Percentiles rank a stretch among this genome's conserved stretches.
phyloP scores from a whole-genome alignment of 2,113 vertebrate genomes.

The Nothocercus julius region DNA sequence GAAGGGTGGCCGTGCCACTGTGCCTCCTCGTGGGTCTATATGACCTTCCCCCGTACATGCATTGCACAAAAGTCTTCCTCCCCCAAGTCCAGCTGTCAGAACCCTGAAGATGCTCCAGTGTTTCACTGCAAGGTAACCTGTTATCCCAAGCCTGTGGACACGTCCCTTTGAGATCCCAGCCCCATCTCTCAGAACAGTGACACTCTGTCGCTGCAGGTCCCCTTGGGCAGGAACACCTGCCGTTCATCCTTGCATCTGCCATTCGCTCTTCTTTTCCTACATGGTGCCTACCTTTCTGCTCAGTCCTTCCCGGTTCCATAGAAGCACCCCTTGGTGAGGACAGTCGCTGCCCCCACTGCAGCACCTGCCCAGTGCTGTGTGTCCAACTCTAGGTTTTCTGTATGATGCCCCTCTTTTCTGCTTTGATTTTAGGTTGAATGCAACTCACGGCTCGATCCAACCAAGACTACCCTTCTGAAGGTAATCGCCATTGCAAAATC shows the following conservation, averaged over 20 bases:
- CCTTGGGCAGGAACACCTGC: not conserved
- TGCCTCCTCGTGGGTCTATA: not conserved
- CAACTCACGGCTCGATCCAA: conserved; percentile 94
- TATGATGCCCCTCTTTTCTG: not conserved
- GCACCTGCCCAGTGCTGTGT: not conserved
- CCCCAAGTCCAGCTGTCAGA: not conserved
- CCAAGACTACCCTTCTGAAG: conserved; percentile 94
- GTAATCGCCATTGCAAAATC: conserved; percentile 56
- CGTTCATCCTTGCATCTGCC: not conserved
- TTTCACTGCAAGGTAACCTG: not conserved
- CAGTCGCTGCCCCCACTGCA: not conserved
- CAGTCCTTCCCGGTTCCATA: not conserved
- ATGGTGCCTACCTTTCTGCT: not conserved
- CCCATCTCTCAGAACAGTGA: not conserved
- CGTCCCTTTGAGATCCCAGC: not conserved
- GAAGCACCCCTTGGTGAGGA: not conserved
- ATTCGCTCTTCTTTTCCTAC: not conserved
- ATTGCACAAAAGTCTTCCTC: not conserved
- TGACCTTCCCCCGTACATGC: not conserved
- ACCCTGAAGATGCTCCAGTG: not conserved
- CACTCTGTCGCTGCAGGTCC: not conserved
- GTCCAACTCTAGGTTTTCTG: not conserved
- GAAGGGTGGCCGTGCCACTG: rapidly evolving
- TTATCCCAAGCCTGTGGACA: not conserved
- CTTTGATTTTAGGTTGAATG: conserved; percentile 90